Percentiles rank a stretch among this genome's conserved stretches.
Evolutionary conservation across 2,113 vertebrate species (phyloP).

Genomic region (Atlantisia rogersi): DNA sequence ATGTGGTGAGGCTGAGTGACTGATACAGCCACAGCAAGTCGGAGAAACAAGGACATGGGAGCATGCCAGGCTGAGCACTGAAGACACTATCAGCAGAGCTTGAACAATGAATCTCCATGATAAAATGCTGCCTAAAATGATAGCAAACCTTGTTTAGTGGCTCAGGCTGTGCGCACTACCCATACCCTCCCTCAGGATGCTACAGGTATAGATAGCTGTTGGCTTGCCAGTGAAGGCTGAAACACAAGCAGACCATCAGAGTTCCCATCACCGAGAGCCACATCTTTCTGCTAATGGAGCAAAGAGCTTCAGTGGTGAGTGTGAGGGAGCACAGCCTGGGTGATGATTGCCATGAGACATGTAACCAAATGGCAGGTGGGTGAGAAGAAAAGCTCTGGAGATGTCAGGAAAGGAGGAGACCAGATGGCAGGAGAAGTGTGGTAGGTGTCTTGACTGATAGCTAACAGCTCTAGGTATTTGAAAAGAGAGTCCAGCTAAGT

Average conservation of each 20-base stretch:
- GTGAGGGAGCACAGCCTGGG: neutral
- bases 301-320: neutral
- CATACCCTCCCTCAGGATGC: neutral
- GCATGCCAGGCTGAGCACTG: neutral
- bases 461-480: neutral
- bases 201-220: neutral
- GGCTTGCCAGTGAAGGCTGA: neutral
- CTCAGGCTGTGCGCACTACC: neutral
- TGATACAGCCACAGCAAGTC: neutral
- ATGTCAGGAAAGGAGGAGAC: neutral
- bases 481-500: neutral
- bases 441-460: neutral
- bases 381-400: constrained; percentile 37
- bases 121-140: neutral
- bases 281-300: neutral
- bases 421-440: neutral
- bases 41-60: neutral
- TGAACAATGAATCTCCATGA: neutral
- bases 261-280: neutral
- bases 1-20: neutral
- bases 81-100: neutral
- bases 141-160: neutral
- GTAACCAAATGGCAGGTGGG: neutral
- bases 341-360: neutral
- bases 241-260: neutral